Base-by-base conservation (phyloP, 2,888 invertebrate species). In the Drosophila multiciliata region DNA sequence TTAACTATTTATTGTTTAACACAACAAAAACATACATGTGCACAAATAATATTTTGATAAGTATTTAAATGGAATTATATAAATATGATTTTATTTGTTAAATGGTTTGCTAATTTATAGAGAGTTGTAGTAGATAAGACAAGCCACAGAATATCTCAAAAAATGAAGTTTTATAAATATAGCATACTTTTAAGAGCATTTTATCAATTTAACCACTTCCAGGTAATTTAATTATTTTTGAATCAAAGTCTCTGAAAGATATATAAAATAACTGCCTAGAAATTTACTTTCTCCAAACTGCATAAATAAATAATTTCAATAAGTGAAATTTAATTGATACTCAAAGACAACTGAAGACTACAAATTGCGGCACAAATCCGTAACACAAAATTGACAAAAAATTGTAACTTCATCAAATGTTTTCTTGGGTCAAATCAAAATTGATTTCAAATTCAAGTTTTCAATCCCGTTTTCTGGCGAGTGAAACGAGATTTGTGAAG, bases 391-490 rank as follows among this genome's bases (percentile, higher is more conserved):
- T 23, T 15, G 0, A 45, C 7, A 1, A 8, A 45, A 23, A 23
- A 3, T 15, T 2, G 8, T 3, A 40, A 9, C 29, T 57, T n/a
- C 3, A 3, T 20, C 4, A 9, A 40, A 40, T 29, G 1, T 42
- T 42, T 40, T 20, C 12, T 36, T 26, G 63, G 38, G 2, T 32
- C 0, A 65, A 55, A 52, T 52, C 29, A 48, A 65, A 66, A 1
- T 15, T 23, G 23, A 45, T 23, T 60, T 64, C 71, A 71, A 67
- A 61, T 76, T 75, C 61, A 67, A 52, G 23, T 48, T 6, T 15
- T 33, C 40, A 9, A 4, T 3, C 1, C 4, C 17, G 1, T 53
- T 2, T 7, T 1, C 2, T 8, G 45, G 12, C 3, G 45, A 17
- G 17, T 1, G 1, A 38, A 3, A 3, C 15, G 38, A 17, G 38